These are phyloP conservation scores for Achatina immaculata DNA, from an alignment of 1,140 invertebrate genomes.

Conservation along the genomic window DNA sequence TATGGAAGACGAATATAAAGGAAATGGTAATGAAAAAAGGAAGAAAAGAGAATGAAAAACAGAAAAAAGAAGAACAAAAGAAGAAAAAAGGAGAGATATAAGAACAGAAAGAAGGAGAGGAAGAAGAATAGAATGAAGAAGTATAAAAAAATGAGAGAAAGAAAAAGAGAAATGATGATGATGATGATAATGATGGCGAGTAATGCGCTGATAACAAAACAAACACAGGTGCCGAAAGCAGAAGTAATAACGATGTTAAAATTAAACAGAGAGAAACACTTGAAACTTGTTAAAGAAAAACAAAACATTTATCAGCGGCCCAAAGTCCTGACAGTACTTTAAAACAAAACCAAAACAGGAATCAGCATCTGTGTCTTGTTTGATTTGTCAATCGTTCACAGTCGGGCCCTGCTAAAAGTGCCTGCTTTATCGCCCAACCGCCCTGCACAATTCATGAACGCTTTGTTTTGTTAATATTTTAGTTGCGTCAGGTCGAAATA, in stretches of 20 bases:
- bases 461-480: no score
- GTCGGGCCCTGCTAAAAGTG: no score
- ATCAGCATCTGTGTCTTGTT: no score
- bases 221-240: neutral
- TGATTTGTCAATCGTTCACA: no score
- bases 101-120: constrained; percentile 7
- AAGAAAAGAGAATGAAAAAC: constrained; percentile 16
- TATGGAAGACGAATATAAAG: neutral
- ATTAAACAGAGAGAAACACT: neutral
- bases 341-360: no score
- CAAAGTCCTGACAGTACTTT: no score
- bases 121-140: neutral
- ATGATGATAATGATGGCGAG: neutral
- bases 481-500: no score
- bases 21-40: neutral
- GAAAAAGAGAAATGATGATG: neutral
- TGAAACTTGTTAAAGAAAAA: no score
- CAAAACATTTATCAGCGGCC: no score
- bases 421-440: no score
- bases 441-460: no score
- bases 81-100: constrained; percentile 4
- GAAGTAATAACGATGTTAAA: neutral
- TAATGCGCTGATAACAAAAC: neutral
- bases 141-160: neutral
- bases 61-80: constrained; percentile 17